These are phyloP conservation scores for Dipodomys stephensi DNA, from an alignment of 2,113 vertebrate species.

Conservation along the genomic window DNA sequence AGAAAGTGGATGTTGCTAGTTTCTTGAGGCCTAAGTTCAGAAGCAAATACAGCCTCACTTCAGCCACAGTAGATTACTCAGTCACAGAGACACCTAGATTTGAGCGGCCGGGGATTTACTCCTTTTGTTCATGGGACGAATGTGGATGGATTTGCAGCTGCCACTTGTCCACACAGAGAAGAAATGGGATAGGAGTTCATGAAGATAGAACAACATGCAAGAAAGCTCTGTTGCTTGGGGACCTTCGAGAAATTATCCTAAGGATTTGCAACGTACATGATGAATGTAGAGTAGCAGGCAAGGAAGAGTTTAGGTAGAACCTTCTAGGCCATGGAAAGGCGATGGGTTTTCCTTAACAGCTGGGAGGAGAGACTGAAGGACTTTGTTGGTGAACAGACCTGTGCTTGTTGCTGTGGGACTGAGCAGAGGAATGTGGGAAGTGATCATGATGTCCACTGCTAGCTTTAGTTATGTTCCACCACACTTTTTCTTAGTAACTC, in stretches of 20 bases:
- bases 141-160: background rate
- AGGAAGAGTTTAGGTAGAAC: no score
- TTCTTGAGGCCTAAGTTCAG: background rate
- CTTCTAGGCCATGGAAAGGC: background rate
- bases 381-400: no score
- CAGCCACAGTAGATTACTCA: background rate
- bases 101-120: background rate
- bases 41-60: background rate
- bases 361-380: no score
- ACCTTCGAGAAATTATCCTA: background rate
- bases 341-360: background rate
- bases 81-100: background rate
- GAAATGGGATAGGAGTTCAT: fast-evolving
- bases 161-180: background rate
- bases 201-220: background rate
- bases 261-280: background rate
- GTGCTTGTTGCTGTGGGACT: background rate
- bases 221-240: background rate
- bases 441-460: background rate
- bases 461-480: background rate
- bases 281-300: background rate
- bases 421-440: background rate
- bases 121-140: no score
- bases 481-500: background rate
- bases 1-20: background rate